Evolutionary conservation across 2,888 invertebrate species (phyloP).

Genomic region (Galerucella calmariensis): DNA sequence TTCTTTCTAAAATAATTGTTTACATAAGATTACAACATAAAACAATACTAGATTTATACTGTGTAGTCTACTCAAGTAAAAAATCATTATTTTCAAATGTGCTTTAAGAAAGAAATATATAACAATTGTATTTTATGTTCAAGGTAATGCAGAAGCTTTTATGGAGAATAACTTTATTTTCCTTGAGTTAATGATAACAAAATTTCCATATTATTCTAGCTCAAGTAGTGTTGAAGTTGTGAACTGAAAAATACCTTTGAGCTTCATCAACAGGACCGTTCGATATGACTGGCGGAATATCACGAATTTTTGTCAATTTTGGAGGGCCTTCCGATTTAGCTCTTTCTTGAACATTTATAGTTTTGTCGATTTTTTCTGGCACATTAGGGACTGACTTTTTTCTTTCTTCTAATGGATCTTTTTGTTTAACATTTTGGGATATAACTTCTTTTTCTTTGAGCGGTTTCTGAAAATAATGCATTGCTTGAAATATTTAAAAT

Average conservation of each 20-base stretch:
- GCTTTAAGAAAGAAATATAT: too few relatives aligned
- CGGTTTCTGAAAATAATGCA: conserved; percentile 28
- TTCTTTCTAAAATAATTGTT: too few relatives aligned
- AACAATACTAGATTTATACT: too few relatives aligned
- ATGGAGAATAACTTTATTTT: too few relatives aligned
- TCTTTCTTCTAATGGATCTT: conserved; percentile 41
- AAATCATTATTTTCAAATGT: too few relatives aligned
- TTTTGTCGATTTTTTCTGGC: conserved; percentile 49
- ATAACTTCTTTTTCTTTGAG: conserved; percentile 31
- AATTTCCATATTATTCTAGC: too few relatives aligned
- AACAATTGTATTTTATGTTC: too few relatives aligned
- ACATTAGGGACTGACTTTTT: conserved; percentile 48
- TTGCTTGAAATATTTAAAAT: neutral
- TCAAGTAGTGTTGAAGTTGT: too few relatives aligned
- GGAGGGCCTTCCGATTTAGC: conserved; percentile 48
- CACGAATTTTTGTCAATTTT: conserved; percentile 29
- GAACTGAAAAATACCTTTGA: conserved; percentile 31
- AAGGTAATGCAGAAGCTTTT: too few relatives aligned
- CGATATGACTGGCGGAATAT: conserved; percentile 34
- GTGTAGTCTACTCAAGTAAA: too few relatives aligned
- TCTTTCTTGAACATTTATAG: conserved; percentile 42
- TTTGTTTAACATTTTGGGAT: conserved; percentile 16
- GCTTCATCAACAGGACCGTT: conserved; percentile 41
- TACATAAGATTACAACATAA: too few relatives aligned
- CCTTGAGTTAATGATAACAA: too few relatives aligned